A percentile compares a stretch with the other conserved stretches of the same genome.
phyloP scores from a whole-genome alignment of 2,113 vertebrate species.

The Rattus norvegicus region DNA sequence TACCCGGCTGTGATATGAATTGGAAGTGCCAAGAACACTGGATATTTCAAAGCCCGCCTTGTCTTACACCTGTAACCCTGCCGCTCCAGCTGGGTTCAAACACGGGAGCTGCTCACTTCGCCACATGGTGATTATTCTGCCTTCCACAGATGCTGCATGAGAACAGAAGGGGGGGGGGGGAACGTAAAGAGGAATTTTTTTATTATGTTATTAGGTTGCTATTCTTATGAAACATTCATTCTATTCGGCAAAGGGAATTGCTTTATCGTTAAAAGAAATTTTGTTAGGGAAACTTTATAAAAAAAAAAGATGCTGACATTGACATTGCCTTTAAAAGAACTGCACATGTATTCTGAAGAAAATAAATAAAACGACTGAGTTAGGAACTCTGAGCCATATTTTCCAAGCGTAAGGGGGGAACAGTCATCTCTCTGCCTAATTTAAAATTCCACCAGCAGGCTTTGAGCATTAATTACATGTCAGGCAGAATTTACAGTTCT shows the following conservation, averaged over 20 bases:
- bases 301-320: conserved; percentile 52
- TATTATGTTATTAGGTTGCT: conserved; percentile 64
- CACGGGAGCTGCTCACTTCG: conserved; percentile 33
- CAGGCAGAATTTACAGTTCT: conserved; percentile 34
- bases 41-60: conserved; percentile 71
- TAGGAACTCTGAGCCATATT: conserved; percentile 53
- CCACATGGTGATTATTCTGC: conserved; percentile 52
- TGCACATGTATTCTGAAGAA: background rate
- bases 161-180: conserved; percentile 63
- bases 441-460: conserved; percentile 50
- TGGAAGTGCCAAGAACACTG: conserved; percentile 37
- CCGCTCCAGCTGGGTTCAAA: conserved; percentile 71
- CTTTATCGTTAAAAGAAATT: conserved; percentile 59
- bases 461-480: conserved; percentile 42
- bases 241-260: conserved; percentile 55
- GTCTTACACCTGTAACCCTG: conserved; percentile 42
- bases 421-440: conserved; percentile 37
- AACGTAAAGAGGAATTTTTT: conserved; percentile 54
- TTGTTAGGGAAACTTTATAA: conserved; percentile 60
- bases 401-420: conserved; percentile 53
- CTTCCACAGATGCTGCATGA: conserved; percentile 34
- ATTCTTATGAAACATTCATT: conserved; percentile 71
- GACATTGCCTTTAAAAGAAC: conserved; percentile 52
- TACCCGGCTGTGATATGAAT: conserved; percentile 17
- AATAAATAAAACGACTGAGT: background rate